Evolutionary conservation across 2,113 vertebrate species (phyloP).

Genomic region (Capreolus pygargus): DNA sequence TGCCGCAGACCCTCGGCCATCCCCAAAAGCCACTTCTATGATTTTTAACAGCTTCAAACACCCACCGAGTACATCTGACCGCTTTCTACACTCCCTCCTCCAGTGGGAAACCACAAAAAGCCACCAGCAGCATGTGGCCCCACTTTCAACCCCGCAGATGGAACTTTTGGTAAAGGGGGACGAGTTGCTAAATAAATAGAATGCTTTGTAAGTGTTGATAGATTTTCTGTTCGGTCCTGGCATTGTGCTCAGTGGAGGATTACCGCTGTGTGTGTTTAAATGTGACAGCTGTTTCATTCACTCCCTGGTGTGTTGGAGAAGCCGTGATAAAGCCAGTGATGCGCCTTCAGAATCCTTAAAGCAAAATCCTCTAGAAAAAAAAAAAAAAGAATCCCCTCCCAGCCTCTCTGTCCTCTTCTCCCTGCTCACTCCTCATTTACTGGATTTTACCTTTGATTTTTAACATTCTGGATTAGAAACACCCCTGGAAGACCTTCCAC

Average conservation of each 20-base stretch:
- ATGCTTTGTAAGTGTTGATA: conserved; percentile 72
- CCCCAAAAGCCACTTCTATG: neutral
- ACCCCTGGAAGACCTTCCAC: conserved; percentile 24
- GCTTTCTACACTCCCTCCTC: neutral
- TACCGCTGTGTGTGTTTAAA: conserved; percentile 77
- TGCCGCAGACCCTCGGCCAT: neutral
- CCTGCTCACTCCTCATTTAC: neutral
- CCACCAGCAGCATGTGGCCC: conserved; percentile 39
- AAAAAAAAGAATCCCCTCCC: neutral
- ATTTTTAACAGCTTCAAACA: neutral
- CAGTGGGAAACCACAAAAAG: conserved; percentile 48
- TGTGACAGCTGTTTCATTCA: conserved; percentile 78
- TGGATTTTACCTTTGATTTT: conserved; percentile 47
- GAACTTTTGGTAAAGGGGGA: conserved; percentile 35
- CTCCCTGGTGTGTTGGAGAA: conserved; percentile 74
- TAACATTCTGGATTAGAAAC: conserved; percentile 45
- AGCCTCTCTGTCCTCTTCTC: neutral
- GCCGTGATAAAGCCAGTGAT: conserved; percentile 59
- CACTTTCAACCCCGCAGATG: conserved; percentile 30
- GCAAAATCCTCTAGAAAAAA: conserved; percentile 40
- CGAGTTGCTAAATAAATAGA: conserved; percentile 71
- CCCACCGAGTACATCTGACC: neutral
- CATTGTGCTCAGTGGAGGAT: conserved; percentile 71
- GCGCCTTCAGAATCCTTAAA: conserved; percentile 72
- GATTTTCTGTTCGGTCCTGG: conserved; percentile 74